phyloP scores from a whole-genome alignment of 2,797 vertebrate genomes.

The Spinus pinus region DNA sequence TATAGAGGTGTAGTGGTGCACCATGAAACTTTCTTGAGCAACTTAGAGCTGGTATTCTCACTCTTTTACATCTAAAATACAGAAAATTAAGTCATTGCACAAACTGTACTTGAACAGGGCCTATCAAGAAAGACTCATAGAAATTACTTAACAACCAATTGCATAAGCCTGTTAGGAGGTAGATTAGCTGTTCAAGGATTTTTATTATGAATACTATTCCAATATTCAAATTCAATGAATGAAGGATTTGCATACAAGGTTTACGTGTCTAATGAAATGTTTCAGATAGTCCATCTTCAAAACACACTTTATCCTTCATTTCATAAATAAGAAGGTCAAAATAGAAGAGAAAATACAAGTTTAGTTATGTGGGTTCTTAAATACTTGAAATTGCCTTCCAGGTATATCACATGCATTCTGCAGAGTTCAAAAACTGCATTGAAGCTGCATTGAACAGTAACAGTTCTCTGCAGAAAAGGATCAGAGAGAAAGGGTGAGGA shows the following conservation, averaged over 20 bases:
- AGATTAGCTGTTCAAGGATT: neutral
- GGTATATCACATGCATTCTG: neutral
- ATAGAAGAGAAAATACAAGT: neutral
- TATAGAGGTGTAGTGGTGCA: neutral
- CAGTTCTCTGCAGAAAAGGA: neutral
- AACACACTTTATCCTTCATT: neutral
- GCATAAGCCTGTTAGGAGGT: neutral
- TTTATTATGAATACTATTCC: neutral
- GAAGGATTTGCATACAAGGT: neutral
- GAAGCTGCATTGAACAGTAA: neutral
- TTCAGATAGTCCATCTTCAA: neutral
- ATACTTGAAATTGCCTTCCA: neutral
- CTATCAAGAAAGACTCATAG: neutral
- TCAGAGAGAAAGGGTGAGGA: neutral
- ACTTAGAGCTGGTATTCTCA: neutral
- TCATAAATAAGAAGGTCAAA: neutral
- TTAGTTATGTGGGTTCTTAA: neutral
- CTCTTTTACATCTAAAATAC: neutral
- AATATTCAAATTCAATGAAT: neutral
- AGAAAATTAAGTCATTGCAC: neutral
- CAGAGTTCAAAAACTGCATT: neutral
- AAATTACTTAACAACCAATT: neutral
- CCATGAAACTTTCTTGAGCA: neutral
- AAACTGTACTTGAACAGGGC: neutral
- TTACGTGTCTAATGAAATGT: neutral